phyloP scores from a whole-genome alignment of 2,113 vertebrate species.

The Nibea coibor region DNA sequence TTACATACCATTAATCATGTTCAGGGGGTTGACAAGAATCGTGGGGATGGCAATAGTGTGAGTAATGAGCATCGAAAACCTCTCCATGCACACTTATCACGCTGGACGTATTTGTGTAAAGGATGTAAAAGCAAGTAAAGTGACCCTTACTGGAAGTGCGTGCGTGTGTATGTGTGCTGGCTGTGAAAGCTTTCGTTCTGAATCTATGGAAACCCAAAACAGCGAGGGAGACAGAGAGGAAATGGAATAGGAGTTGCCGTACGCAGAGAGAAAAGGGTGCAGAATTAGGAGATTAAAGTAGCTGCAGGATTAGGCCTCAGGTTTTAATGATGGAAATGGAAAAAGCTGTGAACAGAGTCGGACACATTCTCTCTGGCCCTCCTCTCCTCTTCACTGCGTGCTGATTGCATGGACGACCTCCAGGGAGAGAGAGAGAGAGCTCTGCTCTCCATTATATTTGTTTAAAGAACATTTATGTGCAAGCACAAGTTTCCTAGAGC shows the following conservation, averaged over 20 bases:
- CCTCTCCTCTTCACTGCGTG: constrained; percentile 49
- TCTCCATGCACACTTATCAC: constrained; percentile 19
- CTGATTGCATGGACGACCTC: constrained; percentile 60
- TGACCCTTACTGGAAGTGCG: constrained; percentile 30
- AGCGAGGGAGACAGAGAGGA: constrained; percentile 30
- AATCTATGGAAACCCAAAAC: constrained; percentile 47
- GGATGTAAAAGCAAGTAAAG: constrained; percentile 58
- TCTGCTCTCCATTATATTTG: constrained; percentile 50
- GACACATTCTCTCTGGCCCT: constrained; percentile 64
- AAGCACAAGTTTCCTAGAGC: constrained; percentile 34
- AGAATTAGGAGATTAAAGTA: constrained; percentile 84
- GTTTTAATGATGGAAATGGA: constrained; percentile 83
- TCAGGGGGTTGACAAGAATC: constrained; percentile 40
- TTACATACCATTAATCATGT: constrained; percentile 56
- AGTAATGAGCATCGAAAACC: constrained; percentile 13
- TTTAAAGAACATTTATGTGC: constrained; percentile 54
- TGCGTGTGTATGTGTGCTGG: constrained; percentile 17
- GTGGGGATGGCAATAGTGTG: neutral
- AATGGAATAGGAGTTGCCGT: constrained; percentile 46
- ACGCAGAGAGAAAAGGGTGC: constrained; percentile 61
- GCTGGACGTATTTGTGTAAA: constrained; percentile 23
- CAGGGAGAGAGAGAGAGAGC: constrained; percentile 23
- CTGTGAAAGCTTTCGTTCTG: constrained; percentile 21
- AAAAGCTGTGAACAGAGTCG: constrained; percentile 73
- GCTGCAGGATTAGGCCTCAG: constrained; percentile 80